Evolutionary conservation across 2,113 vertebrate species (phyloP), one percentile per base, ranked within the genome.

Genomic region (Cinclus mexicanus): DNA sequence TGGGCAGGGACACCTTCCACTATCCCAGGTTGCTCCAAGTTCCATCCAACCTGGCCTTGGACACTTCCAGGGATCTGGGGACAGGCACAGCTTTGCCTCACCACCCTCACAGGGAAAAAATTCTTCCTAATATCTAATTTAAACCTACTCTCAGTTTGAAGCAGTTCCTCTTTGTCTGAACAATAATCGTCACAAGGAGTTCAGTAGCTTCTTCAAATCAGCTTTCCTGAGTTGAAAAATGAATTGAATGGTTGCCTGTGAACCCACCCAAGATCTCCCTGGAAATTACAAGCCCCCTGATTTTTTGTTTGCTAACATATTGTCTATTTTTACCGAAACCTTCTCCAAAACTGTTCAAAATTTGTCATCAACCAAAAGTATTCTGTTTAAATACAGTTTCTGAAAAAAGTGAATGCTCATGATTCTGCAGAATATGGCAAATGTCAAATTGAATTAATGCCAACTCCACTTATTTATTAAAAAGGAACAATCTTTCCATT

Each of bases 341-440:
- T 56, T 94, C 35, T 76, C 63, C 35, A 80, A 88, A 92, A 95
- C 44, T 69, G 63, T 46, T 87, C 57, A 60, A 65, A 89, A 91
- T 75, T 63, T 91, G 41, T 81, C 60, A 52, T 41, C 3, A 0
- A 44, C 41, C 26, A 57, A 81, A 86, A 65, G 10, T 64, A 42
- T 77, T 81, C 44, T 81, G 37, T 53, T 94, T 87, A 86, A 83
- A 56, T 81, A 70, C 14, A 9, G 50, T 52, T 96, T 83, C 72
- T 60, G 83, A 78, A 83, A 92, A 77, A 86, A 90, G 35, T 10
- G 56, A 93, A 57, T 83, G 35, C 59, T 90, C 7, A 12, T 55
- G 92, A 78, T 83, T 78, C 72, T 89, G 60, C 52, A 79, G 44
- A 78, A 87, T 82, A 77, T 87, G 93, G 89, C 83, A 94, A 95